Conservation (phyloP, 2,797 vertebrate genomes). For the Gobionotothen gibberifrons region DNA sequence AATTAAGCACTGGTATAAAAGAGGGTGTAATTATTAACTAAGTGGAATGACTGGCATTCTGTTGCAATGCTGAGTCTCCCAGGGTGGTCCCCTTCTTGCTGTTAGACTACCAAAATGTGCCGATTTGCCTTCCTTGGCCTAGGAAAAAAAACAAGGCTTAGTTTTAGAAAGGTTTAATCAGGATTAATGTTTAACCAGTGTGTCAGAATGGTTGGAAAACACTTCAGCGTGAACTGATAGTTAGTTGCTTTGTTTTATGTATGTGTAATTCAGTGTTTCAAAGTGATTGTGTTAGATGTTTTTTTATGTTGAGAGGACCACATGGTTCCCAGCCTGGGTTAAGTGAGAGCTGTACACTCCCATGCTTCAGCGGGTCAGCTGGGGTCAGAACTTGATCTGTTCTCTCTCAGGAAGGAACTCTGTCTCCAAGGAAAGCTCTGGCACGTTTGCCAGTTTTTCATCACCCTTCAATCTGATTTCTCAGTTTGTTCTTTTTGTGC, state of each 20-base stretch:
- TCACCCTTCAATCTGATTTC: constrained; percentile 13
- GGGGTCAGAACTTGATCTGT: constrained; percentile 48
- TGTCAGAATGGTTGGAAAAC: constrained; percentile 22
- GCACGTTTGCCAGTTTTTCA: constrained; percentile 15
- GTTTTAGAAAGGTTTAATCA: not conserved
- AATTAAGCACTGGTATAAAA: not conserved
- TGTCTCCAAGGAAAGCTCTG: constrained; percentile 42
- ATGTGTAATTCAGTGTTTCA: not conserved
- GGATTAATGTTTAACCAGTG: constrained; percentile 37
- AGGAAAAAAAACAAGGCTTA: not conserved
- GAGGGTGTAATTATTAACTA: constrained; percentile 35
- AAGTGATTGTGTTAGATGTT: not conserved
- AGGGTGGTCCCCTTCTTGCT: constrained; percentile 23
- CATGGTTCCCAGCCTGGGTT: constrained; percentile 36
- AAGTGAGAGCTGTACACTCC: constrained; percentile 38
- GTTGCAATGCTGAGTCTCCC: constrained; percentile 20
- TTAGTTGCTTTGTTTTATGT: constrained; percentile 9
- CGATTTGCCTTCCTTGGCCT: not conserved
- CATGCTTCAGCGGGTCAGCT: constrained; percentile 45
- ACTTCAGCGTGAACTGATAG: not conserved
- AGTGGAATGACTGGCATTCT: constrained; percentile 31
- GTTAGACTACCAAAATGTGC: not conserved
- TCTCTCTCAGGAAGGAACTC: constrained; percentile 47
- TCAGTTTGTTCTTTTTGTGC: constrained; percentile 13
- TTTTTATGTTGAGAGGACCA: not conserved